Evolutionary conservation across 2,888 invertebrate species (phyloP).

Genomic region (Drosophila pegasa): DNA sequence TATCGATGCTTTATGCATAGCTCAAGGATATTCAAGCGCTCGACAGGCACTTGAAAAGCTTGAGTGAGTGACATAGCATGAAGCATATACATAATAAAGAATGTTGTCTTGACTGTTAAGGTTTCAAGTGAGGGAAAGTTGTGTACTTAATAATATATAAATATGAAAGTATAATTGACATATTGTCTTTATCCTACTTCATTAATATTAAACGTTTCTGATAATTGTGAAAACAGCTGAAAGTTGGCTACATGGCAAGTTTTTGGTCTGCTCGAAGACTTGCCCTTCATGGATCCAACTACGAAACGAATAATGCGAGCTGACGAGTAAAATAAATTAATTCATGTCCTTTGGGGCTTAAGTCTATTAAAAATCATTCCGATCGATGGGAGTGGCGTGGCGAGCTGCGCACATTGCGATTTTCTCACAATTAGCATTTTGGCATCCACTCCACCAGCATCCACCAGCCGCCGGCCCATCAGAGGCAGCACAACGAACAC

Average conservation of each 20-base stretch:
- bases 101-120: not conserved
- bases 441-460: conserved; percentile 25
- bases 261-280: not conserved
- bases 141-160: not conserved
- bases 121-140: not conserved
- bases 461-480: conserved; percentile 28
- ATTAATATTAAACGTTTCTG: not conserved
- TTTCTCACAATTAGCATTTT: conserved; percentile 82
- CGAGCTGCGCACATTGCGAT: conserved; percentile 66
- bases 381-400: conserved; percentile 56
- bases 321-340: conserved; percentile 57
- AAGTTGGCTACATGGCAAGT: not conserved
- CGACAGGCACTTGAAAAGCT: conserved; percentile 18
- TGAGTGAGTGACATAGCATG: conserved; percentile 3
- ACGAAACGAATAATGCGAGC: conserved; percentile 11
- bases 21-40: conserved; percentile 16
- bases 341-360: conserved; percentile 64
- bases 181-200: too few species aligned
- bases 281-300: conserved; percentile 1
- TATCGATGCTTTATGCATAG: conserved; percentile 25
- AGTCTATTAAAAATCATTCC: conserved; percentile 75
- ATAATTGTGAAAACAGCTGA: conserved; percentile 1
- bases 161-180: conserved; percentile 1
- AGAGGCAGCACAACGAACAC: conserved; percentile 14
- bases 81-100: too few species aligned